phyloP scores from a whole-genome alignment of 2,113 vertebrate species.

The Pelusios castaneus region DNA sequence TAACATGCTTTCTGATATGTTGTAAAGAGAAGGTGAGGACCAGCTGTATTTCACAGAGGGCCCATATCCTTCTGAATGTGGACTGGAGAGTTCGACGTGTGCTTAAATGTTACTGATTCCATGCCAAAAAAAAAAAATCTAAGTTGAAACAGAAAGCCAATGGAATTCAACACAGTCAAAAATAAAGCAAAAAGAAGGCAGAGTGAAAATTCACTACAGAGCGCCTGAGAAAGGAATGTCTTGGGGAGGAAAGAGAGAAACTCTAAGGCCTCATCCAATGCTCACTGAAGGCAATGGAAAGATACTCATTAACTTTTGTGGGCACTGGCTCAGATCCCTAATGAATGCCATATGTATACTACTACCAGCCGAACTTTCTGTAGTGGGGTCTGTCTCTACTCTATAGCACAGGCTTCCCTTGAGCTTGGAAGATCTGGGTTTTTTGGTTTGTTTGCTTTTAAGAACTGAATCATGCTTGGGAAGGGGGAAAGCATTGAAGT shows the following conservation, averaged over 20 bases:
- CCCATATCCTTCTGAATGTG: background rate
- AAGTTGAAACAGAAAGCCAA: background rate
- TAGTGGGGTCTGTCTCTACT: background rate
- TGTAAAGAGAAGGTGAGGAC: background rate
- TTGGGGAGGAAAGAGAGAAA: background rate
- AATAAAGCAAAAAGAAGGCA: background rate
- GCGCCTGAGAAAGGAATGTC: background rate
- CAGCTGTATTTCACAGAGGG: background rate
- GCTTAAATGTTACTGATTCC: background rate
- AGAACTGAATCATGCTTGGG: background rate
- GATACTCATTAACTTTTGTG: background rate
- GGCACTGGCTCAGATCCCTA: background rate
- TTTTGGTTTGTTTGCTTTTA: background rate
- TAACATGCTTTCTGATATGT: background rate
- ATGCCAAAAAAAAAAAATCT: background rate
- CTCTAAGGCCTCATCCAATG: background rate
- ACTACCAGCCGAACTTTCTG: constrained; percentile 4
- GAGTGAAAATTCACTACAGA: background rate
- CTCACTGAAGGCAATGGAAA: background rate
- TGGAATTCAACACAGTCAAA: background rate
- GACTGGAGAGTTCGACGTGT: background rate
- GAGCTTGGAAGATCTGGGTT: background rate
- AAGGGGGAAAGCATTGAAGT: background rate
- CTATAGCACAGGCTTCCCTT: background rate
- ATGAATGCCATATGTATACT: background rate